phyloP scores from a whole-genome alignment of 2,888 invertebrate species.

The Apantesis nais region DNA sequence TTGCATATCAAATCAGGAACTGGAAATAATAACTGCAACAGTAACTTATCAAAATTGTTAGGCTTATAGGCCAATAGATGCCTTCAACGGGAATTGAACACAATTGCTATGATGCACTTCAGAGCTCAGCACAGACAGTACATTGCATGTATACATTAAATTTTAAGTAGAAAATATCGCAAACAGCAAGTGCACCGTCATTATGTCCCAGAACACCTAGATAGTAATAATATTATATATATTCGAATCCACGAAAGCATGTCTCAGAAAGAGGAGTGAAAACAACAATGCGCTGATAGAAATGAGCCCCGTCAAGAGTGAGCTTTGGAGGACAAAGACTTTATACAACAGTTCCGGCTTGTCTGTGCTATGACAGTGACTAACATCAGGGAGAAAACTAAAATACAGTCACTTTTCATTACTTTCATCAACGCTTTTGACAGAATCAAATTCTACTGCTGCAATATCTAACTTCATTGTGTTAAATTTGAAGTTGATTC shows the following conservation, averaged over 20 bases:
- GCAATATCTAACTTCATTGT: constrained; percentile 39
- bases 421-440: constrained; percentile 69
- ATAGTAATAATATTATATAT: constrained; percentile 48
- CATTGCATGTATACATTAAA: constrained; percentile 74
- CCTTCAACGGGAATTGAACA: constrained; percentile 56
- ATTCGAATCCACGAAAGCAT: constrained; percentile 82
- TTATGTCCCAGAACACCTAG: constrained; percentile 75
- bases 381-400: constrained; percentile 70
- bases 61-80: constrained; percentile 50
- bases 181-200: constrained; percentile 81
- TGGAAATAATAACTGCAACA: constrained; percentile 39
- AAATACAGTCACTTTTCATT: constrained; percentile 71
- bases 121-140: constrained; percentile 78
- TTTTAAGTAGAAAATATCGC: constrained; percentile 78
- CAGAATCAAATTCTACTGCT: constrained; percentile 63
- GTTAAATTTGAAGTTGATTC: constrained; percentile 55
- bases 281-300: constrained; percentile 69
- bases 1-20: constrained; percentile 48
- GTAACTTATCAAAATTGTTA: constrained; percentile 45
- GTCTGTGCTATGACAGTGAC: constrained; percentile 80
- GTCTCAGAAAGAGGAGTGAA: constrained; percentile 82
- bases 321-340: constrained; percentile 79
- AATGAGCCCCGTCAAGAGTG: constrained; percentile 67
- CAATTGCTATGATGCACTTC: constrained; percentile 83
- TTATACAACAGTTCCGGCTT: constrained; percentile 80